phyloP scores from a whole-genome alignment of 2,888 invertebrate species.

The Harmothoe impar region DNA sequence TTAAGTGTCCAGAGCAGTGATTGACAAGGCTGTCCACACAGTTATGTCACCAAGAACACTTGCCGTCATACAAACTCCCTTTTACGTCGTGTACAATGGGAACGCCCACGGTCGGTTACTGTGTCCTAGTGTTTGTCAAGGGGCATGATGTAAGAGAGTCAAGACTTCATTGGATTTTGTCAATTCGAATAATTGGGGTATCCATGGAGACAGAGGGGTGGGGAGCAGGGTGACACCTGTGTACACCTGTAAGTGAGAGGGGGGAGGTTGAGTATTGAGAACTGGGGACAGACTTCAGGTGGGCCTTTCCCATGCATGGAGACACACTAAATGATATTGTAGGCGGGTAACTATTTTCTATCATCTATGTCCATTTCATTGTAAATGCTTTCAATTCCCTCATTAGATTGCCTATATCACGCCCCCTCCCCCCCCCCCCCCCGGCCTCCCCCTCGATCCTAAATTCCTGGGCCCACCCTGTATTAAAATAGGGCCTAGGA shows the following conservation, averaged over 20 bases:
- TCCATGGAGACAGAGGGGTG: not conserved
- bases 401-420: too few species aligned
- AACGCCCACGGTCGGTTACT: constrained; percentile 10
- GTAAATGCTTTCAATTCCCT: too few species aligned
- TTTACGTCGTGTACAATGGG: not conserved
- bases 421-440: too few species aligned
- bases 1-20: constrained; percentile 2
- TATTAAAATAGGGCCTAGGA: too few species aligned
- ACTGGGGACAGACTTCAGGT: not conserved
- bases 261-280: not conserved
- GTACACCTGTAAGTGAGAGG: not conserved
- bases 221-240: not conserved
- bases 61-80: not conserved
- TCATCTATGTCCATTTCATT: too few species aligned
- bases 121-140: not conserved
- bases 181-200: not conserved
- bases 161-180: constrained; percentile 6
- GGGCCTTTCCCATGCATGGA: not conserved
- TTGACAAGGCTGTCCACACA: not conserved
- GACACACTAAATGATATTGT: too few species aligned
- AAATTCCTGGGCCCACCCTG: too few species aligned
- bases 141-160: not conserved
- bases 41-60: constrained; percentile 3
- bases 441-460: too few species aligned
- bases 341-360: too few species aligned